These are phyloP conservation scores for Vulpes vulpes DNA, from an alignment of 2,113 vertebrate species.

Conservation along the genomic window DNA sequence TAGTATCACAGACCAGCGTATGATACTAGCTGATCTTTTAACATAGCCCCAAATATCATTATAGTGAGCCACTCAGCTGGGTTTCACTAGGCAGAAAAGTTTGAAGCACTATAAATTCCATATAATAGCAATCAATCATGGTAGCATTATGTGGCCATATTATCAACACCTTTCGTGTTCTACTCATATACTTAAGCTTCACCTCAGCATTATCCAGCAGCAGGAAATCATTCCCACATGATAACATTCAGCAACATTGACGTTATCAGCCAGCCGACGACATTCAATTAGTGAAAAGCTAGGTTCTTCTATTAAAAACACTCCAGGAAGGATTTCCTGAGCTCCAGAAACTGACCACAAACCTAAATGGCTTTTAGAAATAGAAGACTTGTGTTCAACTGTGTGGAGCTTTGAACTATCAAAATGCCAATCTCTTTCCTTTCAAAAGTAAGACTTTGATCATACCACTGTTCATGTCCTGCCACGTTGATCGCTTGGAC, in stretches of 20 bases:
- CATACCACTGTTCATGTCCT: background rate
- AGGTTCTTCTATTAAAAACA: slow-evolving; percentile 72
- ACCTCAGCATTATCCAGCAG: slow-evolving; percentile 77
- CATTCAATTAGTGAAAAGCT: slow-evolving; percentile 76
- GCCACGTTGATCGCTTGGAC: background rate
- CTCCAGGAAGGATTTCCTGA: slow-evolving; percentile 64
- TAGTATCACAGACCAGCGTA: background rate
- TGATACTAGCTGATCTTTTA: slow-evolving; percentile 30
- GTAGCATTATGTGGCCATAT: slow-evolving; percentile 72
- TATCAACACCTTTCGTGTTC: slow-evolving; percentile 83
- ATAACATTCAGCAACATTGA: slow-evolving; percentile 82
- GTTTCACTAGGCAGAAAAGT: slow-evolving; percentile 75
- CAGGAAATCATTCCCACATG: slow-evolving; percentile 79
- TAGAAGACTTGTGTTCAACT: background rate
- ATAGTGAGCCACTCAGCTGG: background rate
- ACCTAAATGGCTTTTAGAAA: slow-evolving; percentile 57
- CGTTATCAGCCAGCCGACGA: slow-evolving; percentile 80
- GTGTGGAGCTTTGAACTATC: slow-evolving; percentile 8
- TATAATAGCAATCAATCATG: slow-evolving; percentile 74
- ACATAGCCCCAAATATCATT: background rate
- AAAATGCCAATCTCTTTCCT: background rate
- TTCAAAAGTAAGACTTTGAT: background rate
- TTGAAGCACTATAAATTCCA: slow-evolving; percentile 75
- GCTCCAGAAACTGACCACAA: slow-evolving; percentile 56
- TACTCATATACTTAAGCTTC: slow-evolving; percentile 78